phyloP scores from a whole-genome alignment of 1,140 invertebrate genomes.

The Atopsyche davidsoni region DNA sequence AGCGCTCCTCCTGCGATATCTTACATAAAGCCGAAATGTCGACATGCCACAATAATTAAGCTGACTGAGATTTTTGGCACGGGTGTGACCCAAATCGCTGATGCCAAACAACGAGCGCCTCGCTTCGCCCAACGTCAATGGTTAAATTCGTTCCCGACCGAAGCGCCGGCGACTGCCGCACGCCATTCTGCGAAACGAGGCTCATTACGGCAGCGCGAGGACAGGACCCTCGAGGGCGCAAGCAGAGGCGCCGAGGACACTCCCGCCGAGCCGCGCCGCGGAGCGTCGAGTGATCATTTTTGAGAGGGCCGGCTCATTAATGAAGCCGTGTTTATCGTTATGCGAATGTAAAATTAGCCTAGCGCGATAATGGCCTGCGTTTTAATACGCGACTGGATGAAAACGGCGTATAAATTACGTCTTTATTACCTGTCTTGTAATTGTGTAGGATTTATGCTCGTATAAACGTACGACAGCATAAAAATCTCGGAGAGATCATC shows the following conservation, averaged over 20 bases:
- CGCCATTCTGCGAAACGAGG: background rate
- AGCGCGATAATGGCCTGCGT: no score
- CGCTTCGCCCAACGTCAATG: slow-evolving; percentile 20
- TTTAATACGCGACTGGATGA: no score
- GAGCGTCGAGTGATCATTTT: no score
- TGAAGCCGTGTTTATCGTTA: no score
- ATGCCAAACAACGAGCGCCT: slow-evolving; percentile 24
- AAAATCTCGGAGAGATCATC: background rate
- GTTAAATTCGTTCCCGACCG: slow-evolving; percentile 27
- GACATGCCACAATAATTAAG: slow-evolving; percentile 30
- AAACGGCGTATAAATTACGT: no score
- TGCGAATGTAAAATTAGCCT: no score
- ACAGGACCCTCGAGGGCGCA: no score
- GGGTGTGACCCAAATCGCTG: slow-evolving; percentile 25
- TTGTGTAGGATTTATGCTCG: no score
- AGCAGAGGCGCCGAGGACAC: no score
- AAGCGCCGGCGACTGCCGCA: background rate
- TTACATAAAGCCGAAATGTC: slow-evolving; percentile 30
- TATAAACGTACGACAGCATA: background rate
- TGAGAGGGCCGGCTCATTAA: no score
- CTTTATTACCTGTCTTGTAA: no score
- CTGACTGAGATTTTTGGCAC: slow-evolving; percentile 29
- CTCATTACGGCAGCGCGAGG: background rate
- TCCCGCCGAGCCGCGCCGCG: no score
- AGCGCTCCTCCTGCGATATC: slow-evolving; percentile 18